A percentile compares a stretch with the other conserved stretches of the same genome.
Conservation (phyloP, 64 coral and sea anemone genomes). For the Cladopsammia gracilis region DNA sequence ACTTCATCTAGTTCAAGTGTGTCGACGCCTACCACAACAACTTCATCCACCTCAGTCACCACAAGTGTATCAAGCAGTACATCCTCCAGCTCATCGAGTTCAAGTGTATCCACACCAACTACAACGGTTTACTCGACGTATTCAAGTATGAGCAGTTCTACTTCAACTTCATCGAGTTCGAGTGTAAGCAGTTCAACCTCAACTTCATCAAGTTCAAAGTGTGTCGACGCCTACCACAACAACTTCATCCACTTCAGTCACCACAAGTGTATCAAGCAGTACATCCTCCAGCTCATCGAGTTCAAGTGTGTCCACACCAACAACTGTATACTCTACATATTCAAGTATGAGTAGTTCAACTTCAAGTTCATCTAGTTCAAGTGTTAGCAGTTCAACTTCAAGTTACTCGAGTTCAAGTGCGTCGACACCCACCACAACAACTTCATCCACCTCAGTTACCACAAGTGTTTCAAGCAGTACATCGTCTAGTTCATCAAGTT, state of each 20-base stretch:
- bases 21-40: no score
- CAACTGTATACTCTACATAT: constrained; percentile 2
- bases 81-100: no score
- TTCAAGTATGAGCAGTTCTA: no score
- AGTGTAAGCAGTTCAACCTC: background rate
- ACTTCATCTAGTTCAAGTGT: no score
- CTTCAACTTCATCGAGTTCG: background rate
- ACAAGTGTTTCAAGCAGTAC: background rate
- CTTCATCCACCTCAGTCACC: no score
- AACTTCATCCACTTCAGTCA: constrained; percentile 1
- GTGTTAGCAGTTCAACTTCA: background rate
- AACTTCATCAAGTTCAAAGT: background rate
- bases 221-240: background rate
- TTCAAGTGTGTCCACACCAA: background rate
- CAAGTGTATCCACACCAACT: no score
- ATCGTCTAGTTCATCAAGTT: no score
- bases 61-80: no score
- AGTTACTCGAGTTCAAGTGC: background rate
- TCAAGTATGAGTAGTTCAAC: constrained; percentile 22
- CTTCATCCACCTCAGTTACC: background rate
- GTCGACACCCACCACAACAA: constrained; percentile 41
- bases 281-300: background rate
- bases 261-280: background rate
- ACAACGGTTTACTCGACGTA: no score
- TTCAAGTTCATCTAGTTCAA: constrained; percentile 17